These are phyloP conservation scores for Agraylea sexmaculata DNA, from an alignment of 1,140 invertebrate genomes.

Conservation along the genomic window DNA sequence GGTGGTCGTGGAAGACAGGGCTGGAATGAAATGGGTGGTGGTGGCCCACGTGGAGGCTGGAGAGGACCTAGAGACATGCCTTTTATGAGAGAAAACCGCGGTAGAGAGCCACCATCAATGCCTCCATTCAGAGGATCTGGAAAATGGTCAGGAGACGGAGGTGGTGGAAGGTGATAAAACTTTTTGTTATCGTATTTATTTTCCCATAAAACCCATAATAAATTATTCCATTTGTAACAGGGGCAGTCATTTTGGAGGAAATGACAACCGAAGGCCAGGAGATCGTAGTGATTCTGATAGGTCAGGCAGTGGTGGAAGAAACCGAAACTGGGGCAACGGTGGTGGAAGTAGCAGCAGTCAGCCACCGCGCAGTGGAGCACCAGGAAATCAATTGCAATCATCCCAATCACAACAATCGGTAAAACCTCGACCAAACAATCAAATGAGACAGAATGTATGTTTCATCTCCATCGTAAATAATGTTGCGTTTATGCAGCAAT, in stretches of 20 bases:
- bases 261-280: slow-evolving; percentile 15
- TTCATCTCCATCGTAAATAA: background rate
- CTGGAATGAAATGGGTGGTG: slow-evolving; percentile 10
- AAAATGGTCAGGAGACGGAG: background rate
- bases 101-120: slow-evolving; percentile 21
- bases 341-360: slow-evolving; percentile 10
- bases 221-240: background rate
- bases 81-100: slow-evolving; percentile 14
- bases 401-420: slow-evolving; percentile 2
- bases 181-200: too few relatives aligned
- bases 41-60: slow-evolving; percentile 15
- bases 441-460: background rate
- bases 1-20: slow-evolving; percentile 17
- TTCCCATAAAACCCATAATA: background rate
- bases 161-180: background rate
- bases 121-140: slow-evolving; percentile 10
- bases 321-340: slow-evolving; percentile 10
- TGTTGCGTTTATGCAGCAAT: background rate
- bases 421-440: background rate
- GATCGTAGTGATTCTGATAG: slow-evolving; percentile 17
- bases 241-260: background rate
- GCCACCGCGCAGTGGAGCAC: background rate
- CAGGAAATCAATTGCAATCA: background rate
- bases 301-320: slow-evolving; percentile 10
- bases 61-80: slow-evolving; percentile 9